These are phyloP conservation scores for Trinorchestia longiramus DNA, from an alignment of 1,140 invertebrate species.

Conservation along the genomic window DNA sequence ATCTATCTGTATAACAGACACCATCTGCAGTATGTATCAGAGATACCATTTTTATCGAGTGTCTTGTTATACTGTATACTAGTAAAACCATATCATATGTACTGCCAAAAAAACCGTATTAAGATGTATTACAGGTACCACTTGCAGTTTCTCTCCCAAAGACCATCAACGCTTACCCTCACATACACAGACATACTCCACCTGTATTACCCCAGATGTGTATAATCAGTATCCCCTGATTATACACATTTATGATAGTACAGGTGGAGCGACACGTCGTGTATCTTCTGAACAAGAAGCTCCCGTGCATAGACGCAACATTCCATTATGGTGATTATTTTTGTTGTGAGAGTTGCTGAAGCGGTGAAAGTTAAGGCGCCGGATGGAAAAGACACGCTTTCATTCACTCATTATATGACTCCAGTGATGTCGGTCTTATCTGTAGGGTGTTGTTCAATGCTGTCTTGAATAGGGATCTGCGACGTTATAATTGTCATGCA, in stretches of 20 bases:
- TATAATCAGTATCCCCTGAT: not conserved
- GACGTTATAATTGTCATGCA: not conserved
- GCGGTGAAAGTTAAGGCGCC: not conserved
- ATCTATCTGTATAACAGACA: too few relatives aligned
- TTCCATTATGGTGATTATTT: not conserved
- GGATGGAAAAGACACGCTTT: not conserved
- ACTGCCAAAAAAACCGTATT: too few relatives aligned
- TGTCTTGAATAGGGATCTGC: not conserved
- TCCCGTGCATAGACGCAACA: not conserved
- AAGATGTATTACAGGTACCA: not conserved
- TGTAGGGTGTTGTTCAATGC: not conserved
- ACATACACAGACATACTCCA: too few relatives aligned
- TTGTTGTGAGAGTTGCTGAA: not conserved
- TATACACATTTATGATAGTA: too few relatives aligned
- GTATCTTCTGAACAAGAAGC: not conserved
- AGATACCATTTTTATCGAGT: not conserved
- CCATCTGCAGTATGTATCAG: not conserved
- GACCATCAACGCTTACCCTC: too few relatives aligned
- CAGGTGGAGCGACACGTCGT: too few relatives aligned
- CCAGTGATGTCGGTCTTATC: not conserved
- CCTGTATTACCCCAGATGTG: not conserved
- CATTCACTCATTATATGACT: not conserved
- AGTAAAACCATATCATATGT: too few relatives aligned
- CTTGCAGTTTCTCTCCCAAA: too few relatives aligned
- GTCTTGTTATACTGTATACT: not conserved